Conservation (phyloP, 2,888 invertebrate species). For the Thyatira batis region DNA sequence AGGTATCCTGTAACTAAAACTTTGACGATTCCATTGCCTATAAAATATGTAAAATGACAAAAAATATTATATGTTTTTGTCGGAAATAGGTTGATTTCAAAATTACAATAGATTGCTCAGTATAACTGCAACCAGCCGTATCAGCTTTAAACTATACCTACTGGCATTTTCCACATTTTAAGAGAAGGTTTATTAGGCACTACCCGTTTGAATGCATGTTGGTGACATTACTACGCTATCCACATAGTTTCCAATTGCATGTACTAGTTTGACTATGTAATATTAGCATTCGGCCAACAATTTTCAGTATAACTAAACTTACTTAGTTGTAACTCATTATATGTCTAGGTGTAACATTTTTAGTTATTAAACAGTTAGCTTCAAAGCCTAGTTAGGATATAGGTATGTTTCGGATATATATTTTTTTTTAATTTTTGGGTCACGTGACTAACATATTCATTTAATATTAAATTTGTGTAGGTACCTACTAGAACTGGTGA, state of each 20-base stretch:
- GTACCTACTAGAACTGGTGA: too few species aligned
- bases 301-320: background rate
- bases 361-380: too few species aligned
- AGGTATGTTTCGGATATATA: too few species aligned
- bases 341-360: too few species aligned
- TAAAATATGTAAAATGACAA: background rate
- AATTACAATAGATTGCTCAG: background rate
- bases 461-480: too few species aligned
- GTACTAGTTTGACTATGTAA: background rate
- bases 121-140: background rate
- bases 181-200: background rate
- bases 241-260: background rate
- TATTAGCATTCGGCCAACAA: background rate
- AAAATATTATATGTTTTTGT: background rate
- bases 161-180: too few species aligned
- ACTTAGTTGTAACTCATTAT: too few species aligned
- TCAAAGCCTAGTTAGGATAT: too few species aligned
- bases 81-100: background rate
- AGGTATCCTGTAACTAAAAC: too few species aligned
- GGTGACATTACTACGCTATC: background rate
- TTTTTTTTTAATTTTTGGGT: too few species aligned
- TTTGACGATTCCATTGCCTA: background rate
- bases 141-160: too few species aligned
- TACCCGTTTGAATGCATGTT: background rate
- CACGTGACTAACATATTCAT: too few species aligned